These are phyloP conservation scores for Caenorhabditis afra DNA, from an alignment of 2,888 invertebrate species.

Conservation along the genomic window DNA sequence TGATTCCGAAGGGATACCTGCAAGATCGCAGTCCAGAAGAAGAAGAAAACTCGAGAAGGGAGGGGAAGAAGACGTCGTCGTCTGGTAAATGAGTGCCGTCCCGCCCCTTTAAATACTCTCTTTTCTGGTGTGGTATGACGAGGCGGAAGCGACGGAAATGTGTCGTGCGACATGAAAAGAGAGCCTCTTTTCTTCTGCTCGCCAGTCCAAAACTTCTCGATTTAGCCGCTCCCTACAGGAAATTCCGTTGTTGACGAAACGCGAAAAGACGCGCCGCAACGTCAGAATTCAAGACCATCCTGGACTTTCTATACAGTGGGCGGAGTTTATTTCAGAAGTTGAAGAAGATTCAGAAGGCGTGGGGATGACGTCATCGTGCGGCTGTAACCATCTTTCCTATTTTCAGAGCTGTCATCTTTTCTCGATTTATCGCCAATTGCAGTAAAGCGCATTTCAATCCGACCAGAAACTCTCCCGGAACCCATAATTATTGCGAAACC, in stretches of 20 bases:
- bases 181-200: constrained; percentile 9
- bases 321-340: constrained; percentile 8
- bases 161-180: constrained; percentile 55
- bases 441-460: too few relatives aligned
- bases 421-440: too few relatives aligned
- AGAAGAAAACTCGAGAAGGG: background rate
- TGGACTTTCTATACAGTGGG: constrained; percentile 29
- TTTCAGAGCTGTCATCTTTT: too few relatives aligned
- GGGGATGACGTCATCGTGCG: constrained; percentile 20
- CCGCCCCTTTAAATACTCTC: constrained; percentile 34
- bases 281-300: constrained; percentile 38
- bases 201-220: constrained; percentile 16
- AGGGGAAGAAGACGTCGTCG: too few relatives aligned
- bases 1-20: constrained; percentile 30
- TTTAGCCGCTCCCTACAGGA: constrained; percentile 45
- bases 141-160: constrained; percentile 47
- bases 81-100: background rate
- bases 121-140: constrained; percentile 27
- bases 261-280: constrained; percentile 9
- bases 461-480: too few relatives aligned
- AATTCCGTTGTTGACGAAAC: constrained; percentile 45
- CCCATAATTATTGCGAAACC: too few relatives aligned
- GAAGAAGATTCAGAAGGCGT: background rate
- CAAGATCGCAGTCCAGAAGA: background rate
- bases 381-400: too few relatives aligned